Evolutionary conservation across 2,113 vertebrate species (phyloP).

Genomic region (Halcyon malimbica): DNA sequence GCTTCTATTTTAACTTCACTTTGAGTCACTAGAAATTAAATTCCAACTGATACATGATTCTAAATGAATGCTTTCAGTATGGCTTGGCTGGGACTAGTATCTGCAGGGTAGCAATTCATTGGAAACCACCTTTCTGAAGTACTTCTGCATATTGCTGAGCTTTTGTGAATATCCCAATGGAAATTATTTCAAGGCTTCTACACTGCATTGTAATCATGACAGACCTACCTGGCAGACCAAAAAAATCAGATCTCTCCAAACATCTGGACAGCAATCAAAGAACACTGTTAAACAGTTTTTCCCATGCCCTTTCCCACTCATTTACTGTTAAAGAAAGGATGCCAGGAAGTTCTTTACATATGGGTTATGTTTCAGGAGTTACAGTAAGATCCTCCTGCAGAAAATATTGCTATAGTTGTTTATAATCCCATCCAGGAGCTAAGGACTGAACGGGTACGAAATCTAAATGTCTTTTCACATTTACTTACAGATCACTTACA

Average conservation of each 20-base stretch:
- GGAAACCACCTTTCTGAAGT: not conserved
- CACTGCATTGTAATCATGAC: not conserved
- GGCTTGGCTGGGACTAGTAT: not conserved
- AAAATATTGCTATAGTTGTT: not conserved
- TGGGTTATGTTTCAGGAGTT: not conserved
- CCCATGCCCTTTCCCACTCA: constrained; percentile 27
- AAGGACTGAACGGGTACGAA: not conserved
- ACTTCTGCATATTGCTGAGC: not conserved
- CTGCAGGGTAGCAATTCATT: not conserved
- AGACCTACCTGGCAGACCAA: constrained; percentile 28
- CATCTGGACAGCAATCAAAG: constrained; percentile 50
- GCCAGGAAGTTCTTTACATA: constrained; percentile 8
- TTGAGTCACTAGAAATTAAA: not conserved
- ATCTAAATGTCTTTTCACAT: not conserved
- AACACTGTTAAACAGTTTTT: constrained; percentile 11
- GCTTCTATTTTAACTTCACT: not conserved
- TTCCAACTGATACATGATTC: not conserved
- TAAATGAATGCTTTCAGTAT: not conserved
- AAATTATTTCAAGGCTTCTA: not conserved
- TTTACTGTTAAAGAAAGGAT: not conserved
- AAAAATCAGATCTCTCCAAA: constrained; percentile 14
- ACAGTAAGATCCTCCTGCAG: not conserved
- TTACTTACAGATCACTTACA: not conserved
- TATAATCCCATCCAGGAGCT: not conserved
- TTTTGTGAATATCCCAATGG: not conserved